These are phyloP conservation scores for Platichthys flesus DNA, from an alignment of 2,113 vertebrate species.

Conservation along the genomic window DNA sequence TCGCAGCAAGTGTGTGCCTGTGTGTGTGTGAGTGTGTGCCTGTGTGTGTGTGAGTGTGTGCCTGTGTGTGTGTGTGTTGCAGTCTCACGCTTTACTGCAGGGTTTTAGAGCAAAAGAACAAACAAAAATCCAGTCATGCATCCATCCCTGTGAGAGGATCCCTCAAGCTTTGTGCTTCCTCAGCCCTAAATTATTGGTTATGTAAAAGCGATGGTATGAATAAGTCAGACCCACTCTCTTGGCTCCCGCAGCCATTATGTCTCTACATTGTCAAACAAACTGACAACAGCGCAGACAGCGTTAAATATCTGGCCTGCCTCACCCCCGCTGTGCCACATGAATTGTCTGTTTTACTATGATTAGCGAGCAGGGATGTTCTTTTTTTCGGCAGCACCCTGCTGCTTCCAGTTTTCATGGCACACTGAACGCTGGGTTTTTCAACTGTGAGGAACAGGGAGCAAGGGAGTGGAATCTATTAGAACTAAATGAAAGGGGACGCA, in stretches of 20 bases:
- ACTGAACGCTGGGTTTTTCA: neutral
- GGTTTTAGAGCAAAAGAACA: slow-evolving; percentile 46
- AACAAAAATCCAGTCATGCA: slow-evolving; percentile 56
- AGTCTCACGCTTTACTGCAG: slow-evolving; percentile 33
- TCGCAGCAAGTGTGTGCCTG: neutral
- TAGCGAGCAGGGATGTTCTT: slow-evolving; percentile 26
- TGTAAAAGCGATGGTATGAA: slow-evolving; percentile 62
- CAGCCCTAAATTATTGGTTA: slow-evolving; percentile 63
- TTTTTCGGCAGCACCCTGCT: slow-evolving; percentile 20
- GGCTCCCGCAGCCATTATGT: slow-evolving; percentile 37
- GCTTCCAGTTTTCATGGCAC: slow-evolving; percentile 34
- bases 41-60: neutral
- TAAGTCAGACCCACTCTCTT: slow-evolving; percentile 35
- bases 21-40: slow-evolving; percentile 4
- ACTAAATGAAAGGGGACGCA: slow-evolving; percentile 11
- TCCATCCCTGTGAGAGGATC: slow-evolving; percentile 43
- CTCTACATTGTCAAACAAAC: slow-evolving; percentile 55
- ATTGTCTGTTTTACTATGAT: slow-evolving; percentile 46
- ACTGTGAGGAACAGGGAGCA: neutral
- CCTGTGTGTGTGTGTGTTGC: slow-evolving; percentile 9
- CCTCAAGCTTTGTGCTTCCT: slow-evolving; percentile 58
- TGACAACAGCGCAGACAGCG: slow-evolving; percentile 24
- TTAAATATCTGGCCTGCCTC: slow-evolving; percentile 43
- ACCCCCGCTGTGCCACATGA: slow-evolving; percentile 28
- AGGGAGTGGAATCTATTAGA: neutral